Evolutionary conservation across 2,888 invertebrate genomes (phyloP).

Genomic region (Heliconius erato): DNA sequence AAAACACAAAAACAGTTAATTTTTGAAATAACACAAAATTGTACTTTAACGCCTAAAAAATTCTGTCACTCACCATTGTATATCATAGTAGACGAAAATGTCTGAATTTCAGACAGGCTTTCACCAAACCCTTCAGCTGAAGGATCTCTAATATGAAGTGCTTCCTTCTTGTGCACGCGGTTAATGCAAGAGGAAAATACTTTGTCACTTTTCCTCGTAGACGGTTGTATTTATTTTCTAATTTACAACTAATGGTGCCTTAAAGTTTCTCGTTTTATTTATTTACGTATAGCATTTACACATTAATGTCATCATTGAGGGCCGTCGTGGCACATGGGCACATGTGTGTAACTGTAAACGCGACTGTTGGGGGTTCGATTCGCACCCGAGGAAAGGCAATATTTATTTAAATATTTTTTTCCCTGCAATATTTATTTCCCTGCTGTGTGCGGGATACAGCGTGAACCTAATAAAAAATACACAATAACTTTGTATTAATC

Average conservation of each 20-base stretch:
- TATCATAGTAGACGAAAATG: conserved; percentile 22
- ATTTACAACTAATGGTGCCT: neutral
- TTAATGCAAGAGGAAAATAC: conserved; percentile 25
- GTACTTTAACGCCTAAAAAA: too few species aligned
- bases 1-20: neutral
- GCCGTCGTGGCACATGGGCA: too few species aligned
- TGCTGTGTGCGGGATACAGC: too few species aligned
- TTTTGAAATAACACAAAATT: too few species aligned
- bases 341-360: too few species aligned
- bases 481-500: too few species aligned
- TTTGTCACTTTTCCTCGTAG: neutral
- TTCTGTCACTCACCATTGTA: neutral
- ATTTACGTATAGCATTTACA: neutral
- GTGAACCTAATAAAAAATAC: too few species aligned
- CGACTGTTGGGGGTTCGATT: too few species aligned
- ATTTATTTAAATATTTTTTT: too few species aligned
- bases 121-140: conserved; percentile 32
- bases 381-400: too few species aligned
- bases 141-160: conserved; percentile 40
- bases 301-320: too few species aligned
- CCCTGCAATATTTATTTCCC: too few species aligned
- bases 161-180: conserved; percentile 39
- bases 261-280: neutral
- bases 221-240: neutral
- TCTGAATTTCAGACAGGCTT: conserved; percentile 45